Base-by-base conservation (phyloP, 2,113 vertebrate species). In the Neodon shergylaensis region DNA sequence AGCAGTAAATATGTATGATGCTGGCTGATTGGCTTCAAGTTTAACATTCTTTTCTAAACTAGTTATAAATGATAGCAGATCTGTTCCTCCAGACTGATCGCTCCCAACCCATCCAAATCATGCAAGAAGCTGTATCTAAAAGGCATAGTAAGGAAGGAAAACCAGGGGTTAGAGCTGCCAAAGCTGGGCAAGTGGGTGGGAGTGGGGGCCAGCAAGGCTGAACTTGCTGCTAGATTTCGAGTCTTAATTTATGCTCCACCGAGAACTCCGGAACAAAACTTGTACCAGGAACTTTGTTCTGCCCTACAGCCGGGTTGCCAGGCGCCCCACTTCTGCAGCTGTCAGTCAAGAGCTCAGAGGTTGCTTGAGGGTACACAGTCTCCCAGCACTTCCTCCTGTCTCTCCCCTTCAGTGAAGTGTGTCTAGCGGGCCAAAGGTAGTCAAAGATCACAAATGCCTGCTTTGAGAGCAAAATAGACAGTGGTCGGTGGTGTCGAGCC, bases 11-110 rank as follows among this genome's bases (percentile, higher is more conserved):
- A 11, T 78, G 7, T 16, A 2, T 31, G 16, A 89, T 66, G 86
- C 58, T 81, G 68, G 92, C 65, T 70, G 61, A 22, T n/a, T 96
- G 61, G 22, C 33, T 96, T 90, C 22, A 19, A 61, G 4, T 78
- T 90, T 82, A 65, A 61, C 22, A 10, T 81, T 81, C 52, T 74
- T 78, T 95, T 92, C 22, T 68, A 65, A 58, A 47, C 84, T 54
- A 73, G 82, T 76, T 84, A 36, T 21, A 90, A 77, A 65, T 33
- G 36, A 39, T 42, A 78, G 39, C 39, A 1, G 22, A 47, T 68
- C 5, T 49, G 22, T 77, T 74, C 47, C 61, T 68, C 52, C 4
- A 74, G 90, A 77, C 0, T 82, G 33, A 82, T 33, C 14, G 39
- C 47, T 19, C 49, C 11, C 44, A 49, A 36, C 19, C 17, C 28